Evolutionary conservation across 2,113 vertebrate genomes (phyloP).

Genomic region (Muntiacus muntjak): DNA sequence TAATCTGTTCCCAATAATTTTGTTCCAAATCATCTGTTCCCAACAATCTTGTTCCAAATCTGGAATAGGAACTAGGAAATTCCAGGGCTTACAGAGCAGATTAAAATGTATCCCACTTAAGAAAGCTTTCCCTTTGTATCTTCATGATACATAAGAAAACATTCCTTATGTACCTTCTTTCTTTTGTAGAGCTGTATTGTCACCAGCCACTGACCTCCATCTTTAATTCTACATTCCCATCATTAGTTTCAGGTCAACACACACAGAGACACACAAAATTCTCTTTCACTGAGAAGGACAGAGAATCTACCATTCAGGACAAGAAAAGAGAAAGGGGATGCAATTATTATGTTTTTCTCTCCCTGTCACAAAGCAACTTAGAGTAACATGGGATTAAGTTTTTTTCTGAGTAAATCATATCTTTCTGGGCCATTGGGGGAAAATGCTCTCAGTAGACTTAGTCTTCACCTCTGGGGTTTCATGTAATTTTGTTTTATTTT

Average conservation of each 20-base stretch:
- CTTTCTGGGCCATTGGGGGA: not conserved
- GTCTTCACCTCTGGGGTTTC: not conserved
- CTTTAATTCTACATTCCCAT: not conserved
- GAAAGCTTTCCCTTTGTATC: not conserved
- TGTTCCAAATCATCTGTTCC: not conserved
- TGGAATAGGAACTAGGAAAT: not conserved
- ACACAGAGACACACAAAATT: not conserved
- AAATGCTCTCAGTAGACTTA: not conserved
- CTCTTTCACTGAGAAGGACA: not conserved
- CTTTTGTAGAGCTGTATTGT: not conserved
- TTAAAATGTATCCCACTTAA: not conserved
- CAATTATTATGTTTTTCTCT: not conserved
- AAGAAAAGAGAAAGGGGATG: not conserved
- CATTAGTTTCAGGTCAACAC: not conserved
- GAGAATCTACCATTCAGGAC: not conserved
- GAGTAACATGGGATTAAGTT: not conserved
- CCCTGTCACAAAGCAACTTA: not conserved
- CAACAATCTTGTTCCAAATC: not conserved
- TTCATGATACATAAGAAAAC: not conserved
- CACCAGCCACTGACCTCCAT: not conserved
- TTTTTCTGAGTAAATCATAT: not conserved
- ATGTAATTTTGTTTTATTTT: conserved; percentile 41
- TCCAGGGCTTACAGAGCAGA: not conserved
- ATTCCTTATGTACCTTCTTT: not conserved
- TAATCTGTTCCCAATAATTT: not conserved